phyloP scores from a whole-genome alignment of 2,888 invertebrate species.

The Aspidiotus rigidus region DNA sequence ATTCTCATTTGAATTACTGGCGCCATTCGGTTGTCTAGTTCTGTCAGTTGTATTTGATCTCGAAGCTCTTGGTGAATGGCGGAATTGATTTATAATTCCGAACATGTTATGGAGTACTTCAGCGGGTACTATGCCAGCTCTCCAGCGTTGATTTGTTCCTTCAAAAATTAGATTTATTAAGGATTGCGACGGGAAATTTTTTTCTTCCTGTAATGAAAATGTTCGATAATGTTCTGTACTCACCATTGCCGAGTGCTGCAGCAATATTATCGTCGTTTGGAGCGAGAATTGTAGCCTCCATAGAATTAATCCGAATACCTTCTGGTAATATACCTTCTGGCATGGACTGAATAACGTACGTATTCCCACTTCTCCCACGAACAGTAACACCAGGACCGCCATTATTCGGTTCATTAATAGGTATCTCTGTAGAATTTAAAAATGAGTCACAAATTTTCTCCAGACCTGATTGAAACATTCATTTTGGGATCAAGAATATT shows the following conservation, averaged over 20 bases:
- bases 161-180: not conserved
- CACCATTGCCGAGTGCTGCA: slow-evolving; percentile 1
- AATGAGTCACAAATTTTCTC: not conserved
- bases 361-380: slow-evolving; percentile 24
- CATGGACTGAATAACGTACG: slow-evolving; percentile 27
- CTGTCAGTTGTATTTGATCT: not conserved
- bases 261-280: slow-evolving; percentile 22
- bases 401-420: not conserved
- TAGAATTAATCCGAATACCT: slow-evolving; percentile 42
- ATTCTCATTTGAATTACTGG: not conserved
- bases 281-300: slow-evolving; percentile 43
- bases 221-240: too few species aligned
- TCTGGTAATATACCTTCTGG: slow-evolving; percentile 22
- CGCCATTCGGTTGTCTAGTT: not conserved
- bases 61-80: slow-evolving; percentile 20
- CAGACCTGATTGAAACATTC: too few species aligned
- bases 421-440: not conserved
- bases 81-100: slow-evolving; percentile 26
- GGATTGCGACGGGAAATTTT: too few species aligned
- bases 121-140: slow-evolving; percentile 14
- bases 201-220: too few species aligned
- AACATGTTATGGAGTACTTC: slow-evolving; percentile 27
- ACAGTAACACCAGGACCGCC: slow-evolving; percentile 10
- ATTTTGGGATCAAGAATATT: too few species aligned
- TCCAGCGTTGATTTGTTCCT: slow-evolving; percentile 22